Evolutionary conservation across 2,888 invertebrate species (phyloP), one percentile per base, ranked within the genome.

Genomic region (Hydropsyche betteni): DNA sequence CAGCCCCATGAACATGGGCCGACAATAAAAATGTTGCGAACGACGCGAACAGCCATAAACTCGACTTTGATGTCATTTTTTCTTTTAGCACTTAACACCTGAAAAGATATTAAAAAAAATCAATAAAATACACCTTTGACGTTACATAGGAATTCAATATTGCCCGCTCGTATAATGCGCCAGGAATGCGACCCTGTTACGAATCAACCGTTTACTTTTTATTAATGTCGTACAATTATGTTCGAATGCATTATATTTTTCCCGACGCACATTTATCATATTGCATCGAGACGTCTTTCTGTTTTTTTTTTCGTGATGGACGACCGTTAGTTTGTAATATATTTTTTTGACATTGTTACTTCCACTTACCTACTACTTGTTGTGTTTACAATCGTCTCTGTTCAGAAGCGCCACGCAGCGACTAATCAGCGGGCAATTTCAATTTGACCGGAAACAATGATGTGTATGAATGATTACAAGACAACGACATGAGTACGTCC

Each of bases 381-480:
- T 55, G 14, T n/a, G 55, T 55, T 44, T 44, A 44, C 44, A 44
- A 44, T 44, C 44, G 44, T 44, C 44, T 44, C 44, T 44, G 44
- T 44, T 10, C 44, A 44, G 44, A 44, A 44, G 44, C 44, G 44
- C 44, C 44, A 69, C 69, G 72, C 55, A 38, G 12, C 61, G n/a
- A n/a, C 44, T 58, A 72, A 72, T 72, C 72, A 61, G 72, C 44
- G 14, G 58, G 61, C 44, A 72, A 72, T 72, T 72, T 72, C 72
- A 72, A 72, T 72, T 72, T 72, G 72, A 61, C 72, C 72, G 72
- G 72, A 72, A 72, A 72, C 53, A 64, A 64, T 64, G 52, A 51
- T 12, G 53, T 53, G 33, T 70, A 70, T 52, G 7, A 64, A 64
- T 64, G 64, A 34, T 34, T 64, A 34, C 64, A 64, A 64, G 64